These are phyloP conservation scores for Bombus waltoni DNA, from an alignment of 1,140 invertebrate species.

Conservation along the genomic window DNA sequence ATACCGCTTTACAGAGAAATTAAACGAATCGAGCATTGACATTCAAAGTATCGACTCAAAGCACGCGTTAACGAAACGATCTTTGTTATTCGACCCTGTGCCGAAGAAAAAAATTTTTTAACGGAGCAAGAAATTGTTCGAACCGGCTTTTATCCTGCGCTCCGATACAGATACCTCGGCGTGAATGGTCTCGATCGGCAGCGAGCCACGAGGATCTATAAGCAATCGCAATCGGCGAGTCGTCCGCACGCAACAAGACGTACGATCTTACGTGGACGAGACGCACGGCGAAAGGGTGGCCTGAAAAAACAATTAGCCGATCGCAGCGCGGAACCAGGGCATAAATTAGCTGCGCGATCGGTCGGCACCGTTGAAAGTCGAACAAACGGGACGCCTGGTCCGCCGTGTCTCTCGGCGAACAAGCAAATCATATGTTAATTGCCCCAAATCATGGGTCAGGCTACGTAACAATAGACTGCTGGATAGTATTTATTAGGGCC, in stretches of 20 bases:
- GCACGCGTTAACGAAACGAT: no score
- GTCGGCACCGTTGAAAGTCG: slow-evolving; percentile 15
- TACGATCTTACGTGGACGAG: slow-evolving; percentile 32
- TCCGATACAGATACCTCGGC: no score
- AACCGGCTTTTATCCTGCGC: no score
- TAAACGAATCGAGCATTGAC: neutral
- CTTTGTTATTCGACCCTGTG: accelerated
- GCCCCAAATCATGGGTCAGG: slow-evolving; percentile 69
- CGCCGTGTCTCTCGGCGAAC: slow-evolving; percentile 2
- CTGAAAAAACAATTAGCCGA: slow-evolving; percentile 67
- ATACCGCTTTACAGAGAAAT: neutral
- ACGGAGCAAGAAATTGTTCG: neutral
- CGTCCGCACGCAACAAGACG: slow-evolving; percentile 58
- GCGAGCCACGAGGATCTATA: slow-evolving; percentile 48
- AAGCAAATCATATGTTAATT: slow-evolving; percentile 74
- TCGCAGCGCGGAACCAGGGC: slow-evolving; percentile 41
- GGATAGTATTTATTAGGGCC: slow-evolving; percentile 65
- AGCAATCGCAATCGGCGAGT: slow-evolving; percentile 8
- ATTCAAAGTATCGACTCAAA: neutral
- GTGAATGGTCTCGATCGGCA: slow-evolving; percentile 14
- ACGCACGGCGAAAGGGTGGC: neutral
- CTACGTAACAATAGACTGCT: slow-evolving; percentile 63
- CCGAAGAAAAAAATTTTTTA: neutral
- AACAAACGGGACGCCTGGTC: neutral
- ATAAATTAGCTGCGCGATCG: slow-evolving; percentile 60